Evolutionary conservation across 2,797 vertebrate genomes (phyloP), one percentile per base, ranked within the genome.

Genomic region (Falco novaeseelandiae): DNA sequence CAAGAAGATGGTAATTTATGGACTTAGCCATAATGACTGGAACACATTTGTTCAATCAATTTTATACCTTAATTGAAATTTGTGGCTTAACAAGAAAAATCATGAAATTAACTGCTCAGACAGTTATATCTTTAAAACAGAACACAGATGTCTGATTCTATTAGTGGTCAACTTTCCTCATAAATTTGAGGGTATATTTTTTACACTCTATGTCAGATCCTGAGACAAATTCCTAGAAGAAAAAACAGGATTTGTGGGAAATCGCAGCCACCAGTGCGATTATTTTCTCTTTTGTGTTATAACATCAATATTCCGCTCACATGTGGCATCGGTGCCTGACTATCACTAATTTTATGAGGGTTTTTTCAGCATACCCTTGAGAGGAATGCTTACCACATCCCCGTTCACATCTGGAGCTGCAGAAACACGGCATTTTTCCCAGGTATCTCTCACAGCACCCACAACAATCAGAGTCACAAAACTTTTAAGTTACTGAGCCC

Each of bases 1-100:
- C 94, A 97, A 96, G 96, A 97, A n/a, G 58, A 96, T 22, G 34
- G 86, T 93, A 97, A 98, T 98, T 98, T 98, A 98, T 97, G 90
- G 95, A 93, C 84, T 85, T 93, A 81, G 89, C 77, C 91, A 96
- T 96, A 97, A 89, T 79, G 89, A 95, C 93, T 96, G 58, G 89
- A 96, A 95, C 81, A 70, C 79, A 95, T 91, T 95, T 95, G 95
- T 94, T 93, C 96, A 94, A 93, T 97, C 93, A 94, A 94, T 96
- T 95, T 87, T 89, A 81, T 82, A 71, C 76, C 93, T 96, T 97
- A 96, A 92, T 65, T 95, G 96, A 96, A 97, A 97, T 93, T 32
- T 91, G 58, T 27, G 30, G 74, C 65, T 93, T 93, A 88, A 90
- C 66, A 89, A 93, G 92, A 96, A 96, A 96, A 96, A 89, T 86